A percentile compares a stretch with the other conserved stretches of the same genome.
Conservation (phyloP, 2,113 vertebrate genomes). For the Engystomops pustulosus region DNA sequence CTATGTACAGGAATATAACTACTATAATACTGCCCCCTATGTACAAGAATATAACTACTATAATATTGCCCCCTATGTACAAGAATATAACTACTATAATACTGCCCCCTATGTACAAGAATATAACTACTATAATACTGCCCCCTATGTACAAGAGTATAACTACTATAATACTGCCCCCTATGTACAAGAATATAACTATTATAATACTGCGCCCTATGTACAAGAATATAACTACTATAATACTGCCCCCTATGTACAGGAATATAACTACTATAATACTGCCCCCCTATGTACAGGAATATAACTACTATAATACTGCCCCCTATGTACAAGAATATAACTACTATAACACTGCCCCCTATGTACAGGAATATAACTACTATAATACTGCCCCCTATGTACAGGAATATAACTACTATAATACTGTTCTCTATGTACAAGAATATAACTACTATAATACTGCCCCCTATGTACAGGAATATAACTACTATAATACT, state of each 20-base stretch:
- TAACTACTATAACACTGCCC: conserved; percentile 12
- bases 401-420: not conserved
- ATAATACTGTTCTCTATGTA: conserved; percentile 8
- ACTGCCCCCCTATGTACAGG: too few relatives aligned
- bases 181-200: not conserved
- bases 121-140: conserved; percentile 13
- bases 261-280: conserved; percentile 5
- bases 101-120: not conserved
- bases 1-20: too few relatives aligned
- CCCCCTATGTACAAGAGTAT: too few relatives aligned
- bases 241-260: not conserved
- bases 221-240: too few relatives aligned
- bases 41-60: not conserved
- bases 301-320: conserved; percentile 12
- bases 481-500: conserved; percentile 14
- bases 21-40: not conserved
- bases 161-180: not conserved
- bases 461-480: not conserved
- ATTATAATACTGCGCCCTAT: conserved; percentile 16
- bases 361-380: too few relatives aligned
- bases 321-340: not conserved
- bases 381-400: not conserved
- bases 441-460: conserved; percentile 10
- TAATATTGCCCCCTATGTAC: too few relatives aligned
- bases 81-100: conserved; percentile 11